Evolutionary conservation across 1,140 invertebrate species (phyloP), one percentile per base, ranked within the genome.

Genomic region (Episyrphus balteatus): DNA sequence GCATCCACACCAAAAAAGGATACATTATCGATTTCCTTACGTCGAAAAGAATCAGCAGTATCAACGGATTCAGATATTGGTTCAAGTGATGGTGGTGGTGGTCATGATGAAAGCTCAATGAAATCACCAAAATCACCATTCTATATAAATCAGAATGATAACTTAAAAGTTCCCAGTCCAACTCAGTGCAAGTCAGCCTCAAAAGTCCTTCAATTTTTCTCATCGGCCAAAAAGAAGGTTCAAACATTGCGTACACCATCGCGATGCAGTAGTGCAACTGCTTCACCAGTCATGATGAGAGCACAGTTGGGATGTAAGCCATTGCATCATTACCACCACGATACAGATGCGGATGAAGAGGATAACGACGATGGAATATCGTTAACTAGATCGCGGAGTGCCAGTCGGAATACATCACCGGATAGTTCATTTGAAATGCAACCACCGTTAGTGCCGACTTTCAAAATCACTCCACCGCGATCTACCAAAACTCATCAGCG

Each of bases 351-450:
- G 21, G 11, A 21, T 41, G 37, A 30, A 19, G 42, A 51, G 32
- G 43, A 46, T 6, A 45, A 52, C 13, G 33, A 39, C 31, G 40
- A 42, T 26, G 47, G 32, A 1, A 33, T 19, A n/a, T 17, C 17
- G 13, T 31, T 11, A 34, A 44, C 55, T 0, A 51, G 54, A 14
- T 59, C 59, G 26, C 43, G 48, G 3, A 51, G 33, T 21, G 21
- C 19, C 26, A 66, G 56, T 38, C 53, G 54, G 15, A 66, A 67
- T 51, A 55, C 53, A 8, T 61, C 64, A 0, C 55, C 60, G n/a
- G 60, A 67, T 39, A 65, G 64, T n/a, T 66, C 63, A 12, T 63
- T 66, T 21, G 64, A 66, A 46, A 43, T 67, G 55, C 64, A 67
- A 42, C 55, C 64, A 1, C 64, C 64, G 15, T 39, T 66, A 17